Percentiles rank a stretch among this genome's conserved stretches.
These are phyloP conservation scores for Eulemur albifrons DNA, from an alignment of 2,797 vertebrate species.

Conservation along the genomic window DNA sequence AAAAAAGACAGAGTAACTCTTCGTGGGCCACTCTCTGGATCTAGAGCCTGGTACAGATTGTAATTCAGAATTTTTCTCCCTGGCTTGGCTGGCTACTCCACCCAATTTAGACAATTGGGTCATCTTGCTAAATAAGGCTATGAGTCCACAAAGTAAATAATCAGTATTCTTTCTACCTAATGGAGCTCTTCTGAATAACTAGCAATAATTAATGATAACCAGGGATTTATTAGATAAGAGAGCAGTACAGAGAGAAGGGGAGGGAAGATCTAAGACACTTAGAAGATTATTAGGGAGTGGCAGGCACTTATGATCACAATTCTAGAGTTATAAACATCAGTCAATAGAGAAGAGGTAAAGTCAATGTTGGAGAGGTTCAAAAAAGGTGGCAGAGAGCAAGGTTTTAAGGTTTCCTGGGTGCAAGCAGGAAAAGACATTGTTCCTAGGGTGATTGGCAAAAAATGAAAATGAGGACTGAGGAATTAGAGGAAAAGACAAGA, in stretches of 20 bases:
- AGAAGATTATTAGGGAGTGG: neutral
- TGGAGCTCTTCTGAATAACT: neutral
- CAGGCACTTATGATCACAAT: neutral
- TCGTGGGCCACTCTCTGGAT: neutral
- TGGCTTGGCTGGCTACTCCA: neutral
- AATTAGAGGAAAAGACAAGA: neutral
- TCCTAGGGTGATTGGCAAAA: neutral
- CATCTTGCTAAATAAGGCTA: neutral
- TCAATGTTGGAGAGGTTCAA: neutral
- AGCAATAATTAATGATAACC: neutral
- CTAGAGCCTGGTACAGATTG: neutral
- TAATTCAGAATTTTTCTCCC: neutral
- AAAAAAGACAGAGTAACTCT: neutral
- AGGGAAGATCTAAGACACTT: neutral
- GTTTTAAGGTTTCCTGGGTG: neutral
- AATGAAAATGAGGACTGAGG: neutral
- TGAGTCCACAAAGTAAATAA: neutral
- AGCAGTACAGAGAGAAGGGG: neutral
- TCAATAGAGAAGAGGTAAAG: neutral
- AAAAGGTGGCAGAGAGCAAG: neutral
- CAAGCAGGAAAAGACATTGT: neutral
- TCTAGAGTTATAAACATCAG: neutral
- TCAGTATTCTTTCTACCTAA: neutral
- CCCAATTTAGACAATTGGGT: neutral
- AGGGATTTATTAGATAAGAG: neutral